A percentile compares a stretch with the other conserved stretches of the same genome.
Conservation (phyloP, 2,113 vertebrate genomes). For the Pollachius pollachius region DNA sequence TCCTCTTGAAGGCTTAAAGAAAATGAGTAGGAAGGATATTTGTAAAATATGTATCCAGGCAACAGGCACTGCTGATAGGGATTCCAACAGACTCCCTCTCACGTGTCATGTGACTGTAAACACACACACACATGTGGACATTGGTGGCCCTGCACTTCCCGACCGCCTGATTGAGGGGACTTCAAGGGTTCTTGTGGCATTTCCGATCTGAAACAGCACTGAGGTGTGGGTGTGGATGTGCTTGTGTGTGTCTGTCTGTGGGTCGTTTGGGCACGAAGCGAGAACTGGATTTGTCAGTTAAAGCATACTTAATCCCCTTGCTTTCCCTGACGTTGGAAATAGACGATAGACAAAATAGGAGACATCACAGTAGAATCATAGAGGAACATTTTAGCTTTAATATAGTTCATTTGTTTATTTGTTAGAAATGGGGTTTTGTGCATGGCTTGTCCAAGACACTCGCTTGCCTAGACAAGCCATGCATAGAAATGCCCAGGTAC, state of each 20-base stretch:
- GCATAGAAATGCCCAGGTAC: background rate
- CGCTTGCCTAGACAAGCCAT: background rate
- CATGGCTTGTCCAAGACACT: background rate
- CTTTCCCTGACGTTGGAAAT: conserved; percentile 14
- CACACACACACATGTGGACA: conserved; percentile 25
- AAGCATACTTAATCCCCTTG: conserved; percentile 35
- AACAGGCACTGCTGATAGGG: conserved; percentile 66
- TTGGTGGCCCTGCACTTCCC: conserved; percentile 17
- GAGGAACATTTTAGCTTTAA: no score
- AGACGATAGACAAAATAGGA: no score
- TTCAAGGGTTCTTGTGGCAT: conserved; percentile 31
- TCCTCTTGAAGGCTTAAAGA: conserved; percentile 7
- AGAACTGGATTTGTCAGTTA: conserved; percentile 26
- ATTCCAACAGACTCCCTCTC: conserved; percentile 59
- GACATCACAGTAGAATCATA: no score
- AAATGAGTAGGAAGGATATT: conserved; percentile 52
- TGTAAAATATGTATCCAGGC: conserved; percentile 68
- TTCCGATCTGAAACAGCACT: conserved; percentile 47
- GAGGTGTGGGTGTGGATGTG: background rate
- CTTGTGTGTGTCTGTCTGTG: conserved; percentile 2
- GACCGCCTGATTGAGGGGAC: conserved; percentile 41
- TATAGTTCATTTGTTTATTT: background rate
- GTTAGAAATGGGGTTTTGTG: background rate
- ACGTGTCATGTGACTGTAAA: conserved; percentile 61
- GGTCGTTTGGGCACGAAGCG: background rate